Percentiles rank a stretch among this genome's conserved stretches.
phyloP scores from a whole-genome alignment of 2,113 vertebrate species.

The Rhegmatorhina hoffmannsi region DNA sequence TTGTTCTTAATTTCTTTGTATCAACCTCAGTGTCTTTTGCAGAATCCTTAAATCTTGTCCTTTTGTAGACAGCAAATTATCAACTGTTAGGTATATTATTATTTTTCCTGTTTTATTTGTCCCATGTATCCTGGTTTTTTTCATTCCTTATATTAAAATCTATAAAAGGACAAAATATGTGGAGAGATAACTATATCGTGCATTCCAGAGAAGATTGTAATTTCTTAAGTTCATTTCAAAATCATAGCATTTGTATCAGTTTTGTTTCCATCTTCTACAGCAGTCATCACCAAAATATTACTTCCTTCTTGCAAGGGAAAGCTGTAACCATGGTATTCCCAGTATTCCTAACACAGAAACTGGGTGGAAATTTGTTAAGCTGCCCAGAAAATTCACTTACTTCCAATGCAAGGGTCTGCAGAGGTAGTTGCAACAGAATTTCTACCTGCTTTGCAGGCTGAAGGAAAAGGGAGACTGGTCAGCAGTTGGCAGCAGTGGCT shows the following conservation, averaged over 20 bases:
- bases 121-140: neutral
- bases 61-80: neutral
- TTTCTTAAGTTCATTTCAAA: neutral
- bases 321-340: constrained; percentile 33
- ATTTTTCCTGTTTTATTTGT: neutral
- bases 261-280: neutral
- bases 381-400: neutral
- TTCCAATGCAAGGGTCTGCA: neutral
- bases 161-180: neutral
- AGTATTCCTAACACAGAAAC: neutral
- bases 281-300: constrained; percentile 5
- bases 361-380: neutral
- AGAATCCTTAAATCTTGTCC: neutral
- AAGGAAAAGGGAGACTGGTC: neutral
- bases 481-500: neutral
- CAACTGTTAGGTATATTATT: neutral
- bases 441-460: neutral
- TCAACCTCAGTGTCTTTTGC: neutral
- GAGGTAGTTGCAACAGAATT: neutral
- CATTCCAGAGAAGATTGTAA: neutral
- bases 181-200: neutral
- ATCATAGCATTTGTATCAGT: neutral
- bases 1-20: neutral
- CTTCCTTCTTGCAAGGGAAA: constrained; percentile 1
- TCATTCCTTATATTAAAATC: neutral